Evolutionary conservation across 1,140 invertebrate genomes (phyloP), one percentile per base, ranked within the genome.

Genomic region (Cydia amplana): DNA sequence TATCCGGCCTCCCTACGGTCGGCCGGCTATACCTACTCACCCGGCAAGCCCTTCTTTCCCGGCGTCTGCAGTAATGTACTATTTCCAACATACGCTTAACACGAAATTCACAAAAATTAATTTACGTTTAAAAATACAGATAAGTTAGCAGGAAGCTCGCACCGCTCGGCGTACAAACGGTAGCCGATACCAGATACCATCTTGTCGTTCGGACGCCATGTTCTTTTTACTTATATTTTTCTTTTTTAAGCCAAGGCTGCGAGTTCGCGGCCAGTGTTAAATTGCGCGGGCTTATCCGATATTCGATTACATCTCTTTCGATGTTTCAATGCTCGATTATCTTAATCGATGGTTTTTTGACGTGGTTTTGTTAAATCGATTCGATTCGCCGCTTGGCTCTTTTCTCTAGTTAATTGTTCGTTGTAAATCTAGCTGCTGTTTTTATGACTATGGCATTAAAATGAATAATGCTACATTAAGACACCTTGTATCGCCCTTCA

Each of bases 231-330:
- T 70, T 70, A 43, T 70, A 23, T 55, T 12, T 60, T n/a, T 55
- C n/a, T 60, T 60, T 60, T 60, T 12, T 18, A 18, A 51, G n/a
- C 49, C 49, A 28, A 67, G 25, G 65, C 65, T 36, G 65, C 65
- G 36, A 43, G 65, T 70, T 70, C 32, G 32, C 65, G 32, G 65
- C 65, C 65, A 70, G 65, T 70, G 65, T 70, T 70, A 70, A 70
- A 70, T 43, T 70, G 65, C 65, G 28, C 28, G 65, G 32, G 43
- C 16, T 70, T 40, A 70, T 70, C 65, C 65, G 28, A 67, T 70
- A 70, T 70, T 70, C 65, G 65, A 70, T 70, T 70, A 70, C 28
- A 70, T 70, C 49, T 60, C 55, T 20, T 23, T 20, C 9, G 18
- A 60, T 60, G 55, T 60, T 60, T 60, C 18, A 20, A 60, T 23